Conservation (phyloP, 2,113 vertebrate species). For the Lasiurus borealis region DNA sequence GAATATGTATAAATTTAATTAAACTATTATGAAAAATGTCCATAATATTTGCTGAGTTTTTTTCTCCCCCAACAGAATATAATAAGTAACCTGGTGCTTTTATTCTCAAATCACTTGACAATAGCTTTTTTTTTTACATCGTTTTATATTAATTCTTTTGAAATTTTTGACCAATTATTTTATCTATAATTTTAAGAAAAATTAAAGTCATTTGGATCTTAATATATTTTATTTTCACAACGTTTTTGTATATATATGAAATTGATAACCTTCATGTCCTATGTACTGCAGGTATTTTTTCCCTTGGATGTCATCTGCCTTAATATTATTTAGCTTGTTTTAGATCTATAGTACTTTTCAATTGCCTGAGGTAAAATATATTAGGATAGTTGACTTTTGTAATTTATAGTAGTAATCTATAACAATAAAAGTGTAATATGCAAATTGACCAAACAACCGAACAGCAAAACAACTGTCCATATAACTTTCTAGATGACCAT, state of each 20-base stretch:
- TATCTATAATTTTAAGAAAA: slow-evolving; percentile 14
- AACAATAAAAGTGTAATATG: no score
- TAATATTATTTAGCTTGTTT: not conserved
- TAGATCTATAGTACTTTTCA: not conserved
- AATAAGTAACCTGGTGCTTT: not conserved
- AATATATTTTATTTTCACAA: slow-evolving; percentile 17
- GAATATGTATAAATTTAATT: not conserved
- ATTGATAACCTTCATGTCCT: not conserved
- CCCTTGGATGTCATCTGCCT: not conserved
- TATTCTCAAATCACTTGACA: not conserved
- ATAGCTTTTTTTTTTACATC: not conserved
- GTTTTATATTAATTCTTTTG: not conserved
- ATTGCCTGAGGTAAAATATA: not conserved
- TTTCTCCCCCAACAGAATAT: not conserved
- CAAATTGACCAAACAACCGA: no score
- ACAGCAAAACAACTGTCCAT: no score
- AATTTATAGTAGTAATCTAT: not conserved
- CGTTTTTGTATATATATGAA: not conserved
- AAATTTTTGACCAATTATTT: slow-evolving; percentile 24
- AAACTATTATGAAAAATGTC: not conserved
- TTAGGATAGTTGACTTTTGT: not conserved
- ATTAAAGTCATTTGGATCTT: not conserved
- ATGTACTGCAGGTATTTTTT: not conserved
- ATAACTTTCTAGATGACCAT: no score
- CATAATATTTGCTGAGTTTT: not conserved